phyloP scores from a whole-genome alignment of 1,140 invertebrate genomes.

The Geopemphigus sp. region DNA sequence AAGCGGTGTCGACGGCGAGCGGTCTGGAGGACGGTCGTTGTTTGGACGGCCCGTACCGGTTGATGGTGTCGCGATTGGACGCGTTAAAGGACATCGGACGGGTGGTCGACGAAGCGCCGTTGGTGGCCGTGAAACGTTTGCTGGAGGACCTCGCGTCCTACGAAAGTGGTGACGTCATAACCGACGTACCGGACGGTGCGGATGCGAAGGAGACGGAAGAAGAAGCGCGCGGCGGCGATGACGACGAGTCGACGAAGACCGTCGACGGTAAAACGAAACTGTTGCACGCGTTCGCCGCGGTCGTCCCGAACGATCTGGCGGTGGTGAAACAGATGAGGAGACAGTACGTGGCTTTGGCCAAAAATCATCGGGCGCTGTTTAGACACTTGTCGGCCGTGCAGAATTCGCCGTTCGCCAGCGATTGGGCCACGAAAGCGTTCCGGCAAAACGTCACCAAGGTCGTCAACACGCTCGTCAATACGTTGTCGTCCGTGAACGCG shows the following conservation, averaged over 20 bases:
- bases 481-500: not conserved
- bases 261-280: not conserved
- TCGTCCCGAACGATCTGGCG: not conserved
- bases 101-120: not conserved
- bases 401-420: not conserved
- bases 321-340: not conserved
- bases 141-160: slow-evolving; percentile 18
- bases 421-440: slow-evolving; percentile 5
- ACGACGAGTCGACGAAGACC: no score
- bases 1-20: not conserved
- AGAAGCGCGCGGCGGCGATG: no score
- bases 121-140: not conserved
- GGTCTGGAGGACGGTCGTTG: no score
- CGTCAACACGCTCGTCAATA: slow-evolving; percentile 30
- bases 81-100: not conserved
- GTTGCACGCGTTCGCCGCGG: not conserved
- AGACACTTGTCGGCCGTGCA: not conserved
- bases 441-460: slow-evolving; percentile 28
- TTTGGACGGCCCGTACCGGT: no score
- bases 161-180: slow-evolving; percentile 32
- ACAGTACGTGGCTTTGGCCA: slow-evolving; percentile 14
- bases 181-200: no score
- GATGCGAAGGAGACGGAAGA: no score
- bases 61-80: not conserved
- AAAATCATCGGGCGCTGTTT: slow-evolving; percentile 23